Evolutionary conservation across 37 sponge, comb jelly and placozoan species (phyloP).

Genomic region (Cliona cf. orientalis): DNA sequence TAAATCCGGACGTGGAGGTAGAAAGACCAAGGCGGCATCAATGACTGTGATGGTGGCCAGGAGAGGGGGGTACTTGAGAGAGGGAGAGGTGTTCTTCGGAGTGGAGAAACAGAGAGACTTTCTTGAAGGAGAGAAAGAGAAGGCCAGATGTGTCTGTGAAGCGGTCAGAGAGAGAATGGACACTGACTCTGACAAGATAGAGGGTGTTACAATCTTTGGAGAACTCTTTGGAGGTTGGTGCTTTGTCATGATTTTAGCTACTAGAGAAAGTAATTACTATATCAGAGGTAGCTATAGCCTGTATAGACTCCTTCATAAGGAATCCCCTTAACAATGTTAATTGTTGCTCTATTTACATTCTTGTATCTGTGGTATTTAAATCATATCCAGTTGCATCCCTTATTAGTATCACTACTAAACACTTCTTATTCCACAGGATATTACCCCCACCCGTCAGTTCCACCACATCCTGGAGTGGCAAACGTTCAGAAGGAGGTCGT

Average conservation of each 20-base stretch:
- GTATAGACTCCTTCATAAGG: neutral
- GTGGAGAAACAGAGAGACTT: slow-evolving; percentile 22
- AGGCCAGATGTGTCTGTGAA: slow-evolving; percentile 12
- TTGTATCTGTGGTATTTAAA: neutral
- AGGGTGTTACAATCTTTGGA: slow-evolving; percentile 30
- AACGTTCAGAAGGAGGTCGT: slow-evolving; percentile 41
- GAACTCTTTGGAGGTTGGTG: slow-evolving; percentile 67
- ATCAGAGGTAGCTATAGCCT: too few species aligned
- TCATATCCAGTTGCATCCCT: neutral
- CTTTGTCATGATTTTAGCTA: too few species aligned
- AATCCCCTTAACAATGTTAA: neutral
- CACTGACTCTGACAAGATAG: neutral
- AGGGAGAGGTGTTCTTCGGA: slow-evolving; percentile 39
- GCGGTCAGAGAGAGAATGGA: slow-evolving; percentile 14
- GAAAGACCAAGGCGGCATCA: neutral
- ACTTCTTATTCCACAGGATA: neutral
- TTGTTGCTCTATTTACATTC: neutral
- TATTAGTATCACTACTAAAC: neutral
- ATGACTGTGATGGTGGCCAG: slow-evolving; percentile 21
- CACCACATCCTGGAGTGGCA: neutral
- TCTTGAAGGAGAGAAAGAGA: slow-evolving; percentile 5
- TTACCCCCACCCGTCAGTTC: slow-evolving; percentile 50
- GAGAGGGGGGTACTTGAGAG: slow-evolving; percentile 16
- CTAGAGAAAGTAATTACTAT: too few species aligned
- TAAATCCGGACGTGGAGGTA: neutral